Evolutionary conservation across 2,113 vertebrate species (phyloP).

Genomic region (Chlamydotis undulata): DNA sequence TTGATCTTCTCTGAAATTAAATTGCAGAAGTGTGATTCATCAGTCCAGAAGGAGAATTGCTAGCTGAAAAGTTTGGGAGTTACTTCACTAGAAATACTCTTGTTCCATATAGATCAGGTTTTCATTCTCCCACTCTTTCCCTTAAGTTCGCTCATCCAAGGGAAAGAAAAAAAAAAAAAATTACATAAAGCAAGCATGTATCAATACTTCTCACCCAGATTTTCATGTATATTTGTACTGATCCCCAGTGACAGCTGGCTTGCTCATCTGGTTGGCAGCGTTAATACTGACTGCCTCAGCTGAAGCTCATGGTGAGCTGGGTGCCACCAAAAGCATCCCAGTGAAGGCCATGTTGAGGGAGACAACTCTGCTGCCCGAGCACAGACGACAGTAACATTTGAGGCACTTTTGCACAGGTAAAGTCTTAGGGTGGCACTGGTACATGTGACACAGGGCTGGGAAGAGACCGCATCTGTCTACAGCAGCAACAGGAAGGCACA

Average conservation of each 20-base stretch:
- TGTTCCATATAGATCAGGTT: neutral
- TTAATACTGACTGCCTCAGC: neutral
- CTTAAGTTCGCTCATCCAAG: neutral
- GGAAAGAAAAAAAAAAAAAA: neutral
- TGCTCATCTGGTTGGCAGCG: neutral
- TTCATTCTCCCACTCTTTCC: neutral
- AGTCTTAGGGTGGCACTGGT: neutral
- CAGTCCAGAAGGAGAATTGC: neutral
- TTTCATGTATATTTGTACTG: neutral
- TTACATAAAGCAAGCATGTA: neutral
- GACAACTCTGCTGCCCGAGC: neutral
- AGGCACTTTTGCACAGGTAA: neutral
- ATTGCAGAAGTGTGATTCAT: neutral
- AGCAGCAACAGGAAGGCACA: neutral
- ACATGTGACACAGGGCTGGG: neutral
- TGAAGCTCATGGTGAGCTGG: neutral
- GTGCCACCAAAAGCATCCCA: neutral
- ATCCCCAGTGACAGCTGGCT: neutral
- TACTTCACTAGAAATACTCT: neutral
- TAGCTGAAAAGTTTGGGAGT: neutral
- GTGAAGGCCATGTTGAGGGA: neutral
- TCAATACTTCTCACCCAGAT: neutral
- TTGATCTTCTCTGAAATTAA: neutral
- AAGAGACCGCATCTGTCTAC: neutral
- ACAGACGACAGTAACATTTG: neutral